These are phyloP conservation scores for Tupaia tana DNA, from an alignment of 2,113 vertebrate genomes.

Conservation along the genomic window DNA sequence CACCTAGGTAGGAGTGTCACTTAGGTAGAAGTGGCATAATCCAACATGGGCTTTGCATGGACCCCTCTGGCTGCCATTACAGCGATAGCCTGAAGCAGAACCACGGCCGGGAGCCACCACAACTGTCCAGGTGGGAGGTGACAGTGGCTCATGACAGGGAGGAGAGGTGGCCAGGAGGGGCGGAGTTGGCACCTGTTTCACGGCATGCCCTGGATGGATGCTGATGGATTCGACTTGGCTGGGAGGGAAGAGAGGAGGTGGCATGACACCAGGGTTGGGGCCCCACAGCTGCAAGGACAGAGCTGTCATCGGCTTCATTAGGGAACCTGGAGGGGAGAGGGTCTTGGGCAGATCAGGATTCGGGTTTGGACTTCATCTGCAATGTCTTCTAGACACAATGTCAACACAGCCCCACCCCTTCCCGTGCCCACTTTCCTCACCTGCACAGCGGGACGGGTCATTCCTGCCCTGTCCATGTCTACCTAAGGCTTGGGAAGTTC, in stretches of 20 bases:
- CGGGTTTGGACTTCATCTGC: neutral
- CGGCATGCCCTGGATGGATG: neutral
- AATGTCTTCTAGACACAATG: rapidly evolving
- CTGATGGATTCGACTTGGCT: neutral
- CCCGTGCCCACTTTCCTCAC: neutral
- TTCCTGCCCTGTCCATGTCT: neutral
- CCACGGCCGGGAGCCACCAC: neutral
- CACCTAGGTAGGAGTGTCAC: no score
- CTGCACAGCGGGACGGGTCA: neutral
- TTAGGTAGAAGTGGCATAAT: neutral
- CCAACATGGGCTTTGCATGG: neutral
- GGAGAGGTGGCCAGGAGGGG: neutral
- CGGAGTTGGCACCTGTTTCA: neutral
- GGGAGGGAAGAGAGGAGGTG: neutral
- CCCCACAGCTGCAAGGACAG: no score
- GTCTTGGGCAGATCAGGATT: neutral
- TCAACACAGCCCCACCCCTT: no score
- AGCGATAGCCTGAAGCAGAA: neutral
- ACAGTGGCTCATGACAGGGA: neutral
- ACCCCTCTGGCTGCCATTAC: rapidly evolving
- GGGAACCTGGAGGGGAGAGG: neutral
- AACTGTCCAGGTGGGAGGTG: neutral
- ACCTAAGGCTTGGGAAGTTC: neutral
- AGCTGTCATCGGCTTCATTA: rapidly evolving
- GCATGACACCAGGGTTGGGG: neutral